Base-by-base conservation (phyloP, 1,140 invertebrate species). In the Hydropsyche tenuis region DNA sequence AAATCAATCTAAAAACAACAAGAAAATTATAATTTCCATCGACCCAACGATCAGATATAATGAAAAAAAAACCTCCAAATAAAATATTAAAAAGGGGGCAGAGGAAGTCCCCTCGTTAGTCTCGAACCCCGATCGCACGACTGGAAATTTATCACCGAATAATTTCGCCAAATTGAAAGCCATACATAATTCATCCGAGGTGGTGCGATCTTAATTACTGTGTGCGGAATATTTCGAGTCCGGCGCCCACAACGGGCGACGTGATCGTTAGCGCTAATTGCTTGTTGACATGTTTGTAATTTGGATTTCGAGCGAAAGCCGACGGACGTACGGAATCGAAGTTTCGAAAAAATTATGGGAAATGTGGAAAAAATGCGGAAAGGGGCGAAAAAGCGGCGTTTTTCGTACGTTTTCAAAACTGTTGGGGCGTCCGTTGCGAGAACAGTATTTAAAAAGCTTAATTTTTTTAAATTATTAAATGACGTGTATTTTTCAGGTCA, bases 201-300 rank as follows among this genome's bases (percentile, higher is more conserved):
- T 37, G 43, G 16, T 18, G 69, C 20, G 60, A 73, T 73, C 71
- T 73, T 73, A 73, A 73, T 73, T 73, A 73, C 71, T 46, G 60
- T 65, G 71, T 12, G 42, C 42, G 48, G 45, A 68, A 68, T 51
- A 68, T 51, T 68, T 68, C 23, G 23, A 65, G 63, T 65, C 65
- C 30, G 70, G 18, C 71, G 16, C 70, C 70, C 9, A n/a, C n/a
- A n/a, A 16, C 9, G 27, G n/a, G 46, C 30, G 42, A 65, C 72
- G 72, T 73, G 72, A 73, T 73, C 72, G 72, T 73, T 73, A 73
- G 72, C 53, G 45, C 72, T 73, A 73, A 73, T 73, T 73, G 72
- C 72, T 73, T 73, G 72, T 73, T 73, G 72, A 73, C 72, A 73
- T 73, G 72, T 73, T 73, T 69, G 72, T 69, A 69, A 73, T 73